Percentiles rank a stretch among this genome's conserved stretches.
Evolutionary conservation across 1,140 invertebrate genomes (phyloP).

Genomic region (Magallana angulata): DNA sequence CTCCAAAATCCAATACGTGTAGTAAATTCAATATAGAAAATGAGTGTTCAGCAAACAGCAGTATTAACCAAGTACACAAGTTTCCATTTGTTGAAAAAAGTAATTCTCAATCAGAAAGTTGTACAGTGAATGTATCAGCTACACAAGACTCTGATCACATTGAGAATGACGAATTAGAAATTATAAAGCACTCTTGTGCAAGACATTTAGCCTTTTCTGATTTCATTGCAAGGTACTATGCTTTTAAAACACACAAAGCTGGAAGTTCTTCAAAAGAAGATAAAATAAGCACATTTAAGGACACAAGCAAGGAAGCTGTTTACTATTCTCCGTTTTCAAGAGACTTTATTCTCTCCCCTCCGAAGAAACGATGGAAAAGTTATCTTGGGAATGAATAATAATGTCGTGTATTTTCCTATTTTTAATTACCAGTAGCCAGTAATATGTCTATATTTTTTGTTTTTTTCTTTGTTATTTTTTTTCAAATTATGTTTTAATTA

Average conservation of each 20-base stretch:
- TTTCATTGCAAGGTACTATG: background rate
- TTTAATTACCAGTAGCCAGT: background rate
- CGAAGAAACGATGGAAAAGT: constrained; percentile 13
- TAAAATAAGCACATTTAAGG: background rate
- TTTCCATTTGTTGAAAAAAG: background rate
- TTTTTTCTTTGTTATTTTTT: background rate
- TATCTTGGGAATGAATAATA: background rate
- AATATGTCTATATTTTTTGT: background rate
- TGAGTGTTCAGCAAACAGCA: background rate
- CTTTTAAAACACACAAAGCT: background rate
- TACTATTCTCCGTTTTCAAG: background rate
- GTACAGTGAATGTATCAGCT: background rate
- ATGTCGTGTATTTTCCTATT: background rate
- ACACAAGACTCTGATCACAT: background rate
- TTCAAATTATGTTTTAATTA: background rate
- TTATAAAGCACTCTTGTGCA: background rate
- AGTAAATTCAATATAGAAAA: background rate
- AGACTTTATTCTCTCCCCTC: background rate
- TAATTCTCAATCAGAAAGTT: background rate
- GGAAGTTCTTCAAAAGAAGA: background rate
- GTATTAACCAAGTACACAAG: background rate
- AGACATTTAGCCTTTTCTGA: background rate
- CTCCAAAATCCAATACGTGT: background rate
- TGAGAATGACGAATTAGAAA: too few relatives aligned
- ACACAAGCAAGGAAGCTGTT: too few relatives aligned